Evolutionary conservation across 2,797 vertebrate species (phyloP).

Genomic region (Hozukius guyotensis): DNA sequence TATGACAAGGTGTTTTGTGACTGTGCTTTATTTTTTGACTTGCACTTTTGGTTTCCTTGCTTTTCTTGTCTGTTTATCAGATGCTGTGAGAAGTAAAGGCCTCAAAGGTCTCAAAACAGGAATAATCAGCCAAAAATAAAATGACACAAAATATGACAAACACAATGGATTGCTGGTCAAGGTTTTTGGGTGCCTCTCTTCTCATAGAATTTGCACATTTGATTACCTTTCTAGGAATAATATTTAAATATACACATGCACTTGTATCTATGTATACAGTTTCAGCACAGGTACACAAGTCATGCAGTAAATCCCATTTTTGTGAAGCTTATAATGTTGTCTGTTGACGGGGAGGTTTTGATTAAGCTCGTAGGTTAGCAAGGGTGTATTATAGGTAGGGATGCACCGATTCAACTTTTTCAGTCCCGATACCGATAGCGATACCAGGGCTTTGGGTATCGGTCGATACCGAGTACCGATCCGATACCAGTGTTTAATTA

Average conservation of each 20-base stretch:
- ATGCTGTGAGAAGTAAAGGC: conserved; percentile 9
- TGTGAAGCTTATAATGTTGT: too few relatives aligned
- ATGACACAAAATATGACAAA: neutral
- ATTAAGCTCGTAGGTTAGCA: neutral
- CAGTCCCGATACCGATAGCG: too few relatives aligned
- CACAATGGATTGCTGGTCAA: neutral
- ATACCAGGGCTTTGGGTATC: too few relatives aligned
- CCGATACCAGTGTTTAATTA: too few relatives aligned
- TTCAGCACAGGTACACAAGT: neutral
- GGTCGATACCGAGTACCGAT: too few relatives aligned
- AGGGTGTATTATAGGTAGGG: too few relatives aligned
- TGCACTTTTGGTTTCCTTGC: neutral
- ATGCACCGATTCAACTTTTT: too few relatives aligned
- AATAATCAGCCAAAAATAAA: neutral
- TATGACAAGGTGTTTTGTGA: conserved; percentile 18
- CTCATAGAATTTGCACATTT: neutral
- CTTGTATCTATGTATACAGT: neutral
- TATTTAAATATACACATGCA: neutral
- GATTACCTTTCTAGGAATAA: too few relatives aligned
- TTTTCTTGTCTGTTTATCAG: conserved; percentile 10
- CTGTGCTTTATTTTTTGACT: neutral
- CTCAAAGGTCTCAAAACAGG: neutral
- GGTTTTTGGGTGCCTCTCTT: neutral
- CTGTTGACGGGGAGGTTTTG: neutral
- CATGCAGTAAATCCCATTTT: neutral